Conservation (phyloP, 2,888 invertebrate species). For the Eilema depressum region DNA sequence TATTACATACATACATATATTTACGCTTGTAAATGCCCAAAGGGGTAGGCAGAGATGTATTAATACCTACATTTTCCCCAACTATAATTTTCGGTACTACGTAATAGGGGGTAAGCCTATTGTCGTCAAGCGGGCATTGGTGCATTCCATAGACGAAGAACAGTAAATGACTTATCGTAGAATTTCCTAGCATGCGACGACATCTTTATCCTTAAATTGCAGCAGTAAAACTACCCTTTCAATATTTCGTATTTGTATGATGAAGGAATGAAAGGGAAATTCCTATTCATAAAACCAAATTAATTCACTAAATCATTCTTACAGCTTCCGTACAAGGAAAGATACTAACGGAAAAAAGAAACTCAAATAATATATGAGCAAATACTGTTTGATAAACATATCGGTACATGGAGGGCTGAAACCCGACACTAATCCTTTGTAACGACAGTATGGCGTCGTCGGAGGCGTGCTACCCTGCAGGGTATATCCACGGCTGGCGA, state of each 20-base stretch:
- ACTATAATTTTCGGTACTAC: no score
- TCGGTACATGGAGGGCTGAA: constrained; percentile 27
- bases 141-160: no score
- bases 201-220: no score
- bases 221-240: neutral
- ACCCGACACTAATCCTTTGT: constrained; percentile 44
- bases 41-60: no score
- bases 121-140: no score
- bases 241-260: neutral
- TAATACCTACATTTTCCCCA: no score
- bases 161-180: no score
- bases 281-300: neutral
- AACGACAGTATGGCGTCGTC: constrained; percentile 13
- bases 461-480: neutral
- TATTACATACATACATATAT: no score
- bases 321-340: neutral
- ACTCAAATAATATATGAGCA: constrained; percentile 3
- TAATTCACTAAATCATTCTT: neutral
- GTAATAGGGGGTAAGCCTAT: no score
- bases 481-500: neutral
- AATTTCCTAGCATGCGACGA: no score
- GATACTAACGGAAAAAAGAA: neutral
- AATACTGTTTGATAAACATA: constrained; percentile 28
- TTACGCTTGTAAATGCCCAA: no score
- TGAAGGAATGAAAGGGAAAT: neutral